Base-by-base conservation (phyloP, 2,797 vertebrate species). In the Anas bahamensis region DNA sequence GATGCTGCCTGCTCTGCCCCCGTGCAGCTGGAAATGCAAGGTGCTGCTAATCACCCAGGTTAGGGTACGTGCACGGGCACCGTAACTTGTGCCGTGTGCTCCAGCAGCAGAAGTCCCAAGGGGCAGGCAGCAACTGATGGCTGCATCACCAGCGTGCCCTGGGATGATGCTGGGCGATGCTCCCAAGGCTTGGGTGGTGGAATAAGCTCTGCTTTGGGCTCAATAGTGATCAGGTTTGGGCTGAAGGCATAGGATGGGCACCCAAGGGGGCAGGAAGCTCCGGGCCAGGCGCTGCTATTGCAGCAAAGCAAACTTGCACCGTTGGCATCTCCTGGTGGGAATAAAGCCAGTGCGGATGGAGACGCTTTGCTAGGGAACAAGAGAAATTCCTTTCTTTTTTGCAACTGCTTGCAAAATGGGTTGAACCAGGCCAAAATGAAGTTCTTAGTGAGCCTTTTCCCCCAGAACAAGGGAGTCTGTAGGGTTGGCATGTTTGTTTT, bases 151-250 rank as follows among this genome's bases (percentile, higher is more conserved):
- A 41, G 16, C 24, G 44, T 68, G 15, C 4, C 79, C 73, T 48
- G 7, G 1, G 28, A 0, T 41, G 9, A 3, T 4, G 5, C 4
- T 12, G 1, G 28, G 1, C 29, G 7, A 4, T 4, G 5, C 6
- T 14, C 69, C 65, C 16, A 2, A 48, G 50, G 5, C 13, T 0
- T 12, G 64, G 83, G 69, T 41, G 29, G 23, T 5, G 53, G 10
- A 63, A 74, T 71, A 6, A 65, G 63, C 53, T 57, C 59, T 0
- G 0, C 18, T 57, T 53, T 6, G 3, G 35, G n/a, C 26, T 53
- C 0, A 0, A 9, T 1, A 5, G 1, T 2, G 1, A 23, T 57
- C 0, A 1, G 24, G 6, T 13, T 78, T 1, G 1, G 5, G 22
- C 0, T 60, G 41, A 33, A 17, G 42, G 24, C 17, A 33, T 0